Conservation (phyloP, 2,888 invertebrate species). For the Orchestes rusci region DNA sequence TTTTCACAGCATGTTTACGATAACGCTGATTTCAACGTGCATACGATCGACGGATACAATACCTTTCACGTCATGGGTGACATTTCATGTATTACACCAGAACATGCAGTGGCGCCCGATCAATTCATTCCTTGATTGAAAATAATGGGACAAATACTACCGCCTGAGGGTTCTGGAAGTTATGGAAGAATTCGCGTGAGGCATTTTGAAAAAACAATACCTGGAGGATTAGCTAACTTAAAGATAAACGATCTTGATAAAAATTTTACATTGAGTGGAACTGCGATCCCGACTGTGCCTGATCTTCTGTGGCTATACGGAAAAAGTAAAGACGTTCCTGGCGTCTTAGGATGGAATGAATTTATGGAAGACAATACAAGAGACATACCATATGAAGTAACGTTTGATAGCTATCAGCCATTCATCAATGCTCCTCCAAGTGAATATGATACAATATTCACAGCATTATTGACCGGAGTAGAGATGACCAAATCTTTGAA, state of each 20-base stretch:
- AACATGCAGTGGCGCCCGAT: background rate
- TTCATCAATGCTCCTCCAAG: background rate
- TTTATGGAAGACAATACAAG: conserved; percentile 19
- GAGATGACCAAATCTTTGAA: background rate
- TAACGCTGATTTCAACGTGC: too few species aligned
- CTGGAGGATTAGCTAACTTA: conserved; percentile 17
- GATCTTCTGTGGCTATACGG: conserved; percentile 5
- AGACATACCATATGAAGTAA: background rate
- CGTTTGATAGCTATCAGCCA: conserved; percentile 3
- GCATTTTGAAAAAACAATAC: conserved; percentile 14
- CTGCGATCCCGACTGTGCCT: background rate
- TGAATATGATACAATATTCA: conserved; percentile 1
- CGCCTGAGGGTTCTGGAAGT: background rate
- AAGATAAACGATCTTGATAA: conserved; percentile 7
- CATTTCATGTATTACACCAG: conserved; percentile 2
- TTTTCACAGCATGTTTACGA: too few species aligned
- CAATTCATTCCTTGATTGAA: conserved; percentile 1
- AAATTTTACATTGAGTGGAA: background rate
- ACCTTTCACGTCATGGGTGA: too few species aligned
- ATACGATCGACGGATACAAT: too few species aligned
- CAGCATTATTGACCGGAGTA: conserved; percentile 1
- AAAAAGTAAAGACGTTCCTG: conserved; percentile 6
- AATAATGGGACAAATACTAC: background rate
- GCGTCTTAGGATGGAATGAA: conserved; percentile 6
- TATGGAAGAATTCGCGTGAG: background rate